Percentiles rank a stretch among this genome's conserved stretches.
Conservation (phyloP, 2,888 invertebrate genomes). For the Drosophila anomelani region DNA sequence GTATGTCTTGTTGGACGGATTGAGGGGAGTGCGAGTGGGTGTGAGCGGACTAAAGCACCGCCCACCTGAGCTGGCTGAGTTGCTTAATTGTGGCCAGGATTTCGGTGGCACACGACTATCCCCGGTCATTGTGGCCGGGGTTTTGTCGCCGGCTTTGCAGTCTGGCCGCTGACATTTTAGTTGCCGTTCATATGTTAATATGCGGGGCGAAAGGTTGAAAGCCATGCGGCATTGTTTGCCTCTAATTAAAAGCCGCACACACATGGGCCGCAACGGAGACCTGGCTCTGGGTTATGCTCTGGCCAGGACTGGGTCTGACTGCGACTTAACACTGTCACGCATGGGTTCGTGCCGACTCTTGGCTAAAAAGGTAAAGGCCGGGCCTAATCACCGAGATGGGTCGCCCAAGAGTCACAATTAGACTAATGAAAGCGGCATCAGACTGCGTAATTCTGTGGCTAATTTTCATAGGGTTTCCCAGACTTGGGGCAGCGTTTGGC, state of each 20-base stretch:
- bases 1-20: conserved; percentile 31
- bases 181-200: conserved; percentile 75
- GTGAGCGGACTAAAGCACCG: not conserved
- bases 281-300: conserved; percentile 9
- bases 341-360: conserved; percentile 68
- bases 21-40: conserved; percentile 8
- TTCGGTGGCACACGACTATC: conserved; percentile 35
- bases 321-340: conserved; percentile 78
- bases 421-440: conserved; percentile 77
- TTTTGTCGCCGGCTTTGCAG: conserved; percentile 40
- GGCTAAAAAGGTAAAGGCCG: conserved; percentile 60
- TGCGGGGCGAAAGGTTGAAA: conserved; percentile 48
- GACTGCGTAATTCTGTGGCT: conserved; percentile 71
- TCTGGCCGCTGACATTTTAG: conserved; percentile 58
- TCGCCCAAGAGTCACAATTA: conserved; percentile 69
- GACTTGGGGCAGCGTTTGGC: conserved; percentile 48
- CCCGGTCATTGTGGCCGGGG: conserved; percentile 29
- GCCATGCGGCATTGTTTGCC: conserved; percentile 54
- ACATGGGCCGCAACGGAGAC: conserved; percentile 14
- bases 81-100: conserved; percentile 66
- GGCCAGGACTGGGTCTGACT: conserved; percentile 42
- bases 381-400: conserved; percentile 65
- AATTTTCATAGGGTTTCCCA: conserved; percentile 56
- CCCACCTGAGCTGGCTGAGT: conserved; percentile 38
- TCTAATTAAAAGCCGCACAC: conserved; percentile 73